Evolutionary conservation across 2,797 vertebrate species (phyloP), one percentile per base, ranked within the genome.

Genomic region (Ctenosaura bakeri): DNA sequence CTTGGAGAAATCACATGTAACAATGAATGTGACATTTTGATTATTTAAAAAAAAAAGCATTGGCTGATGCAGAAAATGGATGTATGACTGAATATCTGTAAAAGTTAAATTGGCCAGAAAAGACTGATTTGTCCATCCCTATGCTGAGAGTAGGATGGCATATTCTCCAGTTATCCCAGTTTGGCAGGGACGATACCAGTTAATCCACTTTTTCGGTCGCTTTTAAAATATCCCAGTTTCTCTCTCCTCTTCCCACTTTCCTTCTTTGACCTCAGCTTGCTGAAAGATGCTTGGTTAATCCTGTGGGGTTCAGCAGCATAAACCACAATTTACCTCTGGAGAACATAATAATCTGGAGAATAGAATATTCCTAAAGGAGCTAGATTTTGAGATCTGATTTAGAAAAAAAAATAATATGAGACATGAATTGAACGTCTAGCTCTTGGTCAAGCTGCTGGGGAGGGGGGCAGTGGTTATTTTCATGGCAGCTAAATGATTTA

Each of bases 401-500:
- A 69, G 59, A 32, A 69, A 69, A 62, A 46, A 46, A 46, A 46
- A 50, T 71, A 38, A 35, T 73, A 73, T 73, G 66, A 20, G 16
- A 71, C 26, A 69, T 38, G 56, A 66, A 18, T 0, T 0, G 2
- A 10, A 79, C 1, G 59, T 3, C 66, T 8, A 74, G 0, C 66
- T 69, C 29, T 71, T 1, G 76, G 91, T 10, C 62, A 92, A 1
- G 66, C 1, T 14, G 35, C 12, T 46, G 35, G 56, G 73, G 83
- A 84, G 24, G 64, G 85, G 56, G 46, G 18, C 42, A 46, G 59
- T 32, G 32, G 32, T 1, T n/a, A 20, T 93, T 85, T 96, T 87
- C 26, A n/a, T 83, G 89, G 77, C 71, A 94, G 92, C 94, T 94
- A 94, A 93, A 92, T 92, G 4, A 81, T 94, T 92, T 93, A 96